A percentile compares a stretch with the other conserved stretches of the same genome.
Evolutionary conservation across 2,113 vertebrate genomes (phyloP).

Genomic region (Chiloscyllium plagiosum): DNA sequence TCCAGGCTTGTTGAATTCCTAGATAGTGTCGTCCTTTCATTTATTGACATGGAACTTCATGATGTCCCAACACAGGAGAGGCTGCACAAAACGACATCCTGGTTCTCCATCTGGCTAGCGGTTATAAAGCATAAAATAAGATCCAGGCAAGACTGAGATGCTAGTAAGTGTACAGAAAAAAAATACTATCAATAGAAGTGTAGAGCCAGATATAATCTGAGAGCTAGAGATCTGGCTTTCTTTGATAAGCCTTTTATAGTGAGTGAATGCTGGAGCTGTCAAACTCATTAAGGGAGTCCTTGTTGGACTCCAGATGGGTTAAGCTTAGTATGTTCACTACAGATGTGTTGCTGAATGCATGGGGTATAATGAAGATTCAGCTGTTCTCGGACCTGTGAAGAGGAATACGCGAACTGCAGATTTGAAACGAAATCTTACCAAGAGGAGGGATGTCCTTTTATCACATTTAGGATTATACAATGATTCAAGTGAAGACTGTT

Average conservation of each 20-base stretch:
- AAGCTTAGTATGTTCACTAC: not conserved
- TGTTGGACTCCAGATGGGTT: constrained; percentile 5
- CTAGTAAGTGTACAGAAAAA: constrained; percentile 30
- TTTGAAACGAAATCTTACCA: not conserved
- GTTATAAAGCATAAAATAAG: constrained; percentile 34
- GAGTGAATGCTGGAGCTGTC: not conserved
- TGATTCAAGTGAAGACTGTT: constrained; percentile 35
- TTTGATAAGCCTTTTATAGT: not conserved
- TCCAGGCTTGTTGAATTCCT: constrained; percentile 30
- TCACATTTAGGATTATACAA: constrained; percentile 32
- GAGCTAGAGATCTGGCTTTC: constrained; percentile 7
- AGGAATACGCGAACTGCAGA: not conserved
- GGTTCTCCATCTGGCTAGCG: constrained; percentile 21
- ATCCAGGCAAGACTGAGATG: constrained; percentile 29
- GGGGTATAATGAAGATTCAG: constrained; percentile 14
- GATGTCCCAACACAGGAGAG: constrained; percentile 22
- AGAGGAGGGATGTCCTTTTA: constrained; percentile 31
- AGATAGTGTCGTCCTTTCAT: constrained; percentile 29
- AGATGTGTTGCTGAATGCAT: not conserved
- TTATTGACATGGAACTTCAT: constrained; percentile 31
- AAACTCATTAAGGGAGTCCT: not conserved
- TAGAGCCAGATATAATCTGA: constrained; percentile 15
- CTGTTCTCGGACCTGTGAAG: constrained; percentile 2
- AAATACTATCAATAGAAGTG: constrained; percentile 11
- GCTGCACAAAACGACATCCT: constrained; percentile 30